Base-by-base conservation (phyloP, 2,797 vertebrate genomes). In the Avahi laniger region DNA sequence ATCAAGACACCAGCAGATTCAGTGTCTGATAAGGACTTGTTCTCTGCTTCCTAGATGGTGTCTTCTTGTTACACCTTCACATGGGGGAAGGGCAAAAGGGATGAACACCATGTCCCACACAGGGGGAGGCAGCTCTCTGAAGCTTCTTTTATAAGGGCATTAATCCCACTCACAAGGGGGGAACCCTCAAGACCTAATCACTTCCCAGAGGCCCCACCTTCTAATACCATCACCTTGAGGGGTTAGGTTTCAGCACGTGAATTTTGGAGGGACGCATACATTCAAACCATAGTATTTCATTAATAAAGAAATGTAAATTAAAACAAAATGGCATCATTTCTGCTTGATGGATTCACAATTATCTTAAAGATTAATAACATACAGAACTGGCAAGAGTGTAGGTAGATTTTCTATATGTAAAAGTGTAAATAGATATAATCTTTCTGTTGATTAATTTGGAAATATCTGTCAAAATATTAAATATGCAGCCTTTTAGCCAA, bases 391-490 rank as follows among this genome's bases (percentile, higher is more conserved):
- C 30, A 70, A 87, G 30, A 57, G 2, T 48, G 7, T 30, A 81
- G 54, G 24, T 28, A 90, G 61, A 75, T 93, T 86, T 5, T 61
- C 43, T 63, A 30, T 18, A 28, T 12, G 17, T 84, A 43, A 87
- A 96, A 54, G 35, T 54, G 90, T 59, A 81, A 86, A 82, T 30
- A 76, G 26, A 38, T 52, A 82, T 7, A 52, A 41, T 73, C 24
- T 12, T 84, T 28, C 54, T 38, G 11, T 28, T 84, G 14, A 93
- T 95, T 72, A 67, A 69, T 81, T 90, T 91, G 63, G 28, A 81
- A 86, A 81, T 87, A 89, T 54, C 80, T 81, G 41, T 80, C 41
- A 59, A 73, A 91, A 86, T 89, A 59, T 70, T 70, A 86, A 76
- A 82, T 41, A 87, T 69, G 20, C 20, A 67, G 75, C 2, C 41